A percentile compares a stretch with the other conserved stretches of the same genome.
Evolutionary conservation across 2,888 invertebrate species (phyloP).

Genomic region (Calliopum simillimum): DNA sequence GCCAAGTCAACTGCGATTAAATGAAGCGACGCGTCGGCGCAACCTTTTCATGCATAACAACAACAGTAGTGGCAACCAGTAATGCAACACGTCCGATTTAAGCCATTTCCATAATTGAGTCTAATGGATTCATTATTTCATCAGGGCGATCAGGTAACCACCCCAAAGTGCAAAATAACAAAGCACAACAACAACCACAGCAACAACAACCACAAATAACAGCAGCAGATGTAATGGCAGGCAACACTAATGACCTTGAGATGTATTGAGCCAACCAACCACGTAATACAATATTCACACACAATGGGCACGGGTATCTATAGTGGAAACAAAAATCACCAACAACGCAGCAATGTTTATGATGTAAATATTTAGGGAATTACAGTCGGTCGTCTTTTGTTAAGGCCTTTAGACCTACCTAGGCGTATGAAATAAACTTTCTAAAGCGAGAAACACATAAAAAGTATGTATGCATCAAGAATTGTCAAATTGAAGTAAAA

Average conservation of each 20-base stretch:
- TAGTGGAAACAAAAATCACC: too few relatives aligned
- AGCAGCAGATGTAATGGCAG: constrained; percentile 12
- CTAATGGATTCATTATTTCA: constrained; percentile 52
- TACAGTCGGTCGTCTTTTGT: too few relatives aligned
- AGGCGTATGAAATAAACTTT: too few relatives aligned
- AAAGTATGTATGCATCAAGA: too few relatives aligned
- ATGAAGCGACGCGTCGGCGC: not conserved
- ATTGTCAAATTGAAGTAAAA: too few relatives aligned
- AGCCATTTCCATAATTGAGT: constrained; percentile 14
- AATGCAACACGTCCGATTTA: constrained; percentile 42
- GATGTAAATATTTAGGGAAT: too few relatives aligned
- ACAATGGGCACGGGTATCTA: too few relatives aligned
- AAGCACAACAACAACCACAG: constrained; percentile 12
- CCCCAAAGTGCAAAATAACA: constrained; percentile 8
- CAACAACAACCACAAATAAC: constrained; percentile 6
- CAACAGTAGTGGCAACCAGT: constrained; percentile 25
- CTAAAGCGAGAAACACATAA: too few relatives aligned
- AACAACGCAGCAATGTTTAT: too few relatives aligned
- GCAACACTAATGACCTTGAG: constrained; percentile 6
- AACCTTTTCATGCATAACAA: constrained; percentile 9
- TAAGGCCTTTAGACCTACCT: too few relatives aligned
- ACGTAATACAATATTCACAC: too few relatives aligned
- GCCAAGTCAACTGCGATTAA: not conserved
- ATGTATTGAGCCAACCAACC: too few relatives aligned
- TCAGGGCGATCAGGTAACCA: constrained; percentile 41